phyloP scores from a whole-genome alignment of 2,797 vertebrate genomes.

The Phrynocephalus forsythii region DNA sequence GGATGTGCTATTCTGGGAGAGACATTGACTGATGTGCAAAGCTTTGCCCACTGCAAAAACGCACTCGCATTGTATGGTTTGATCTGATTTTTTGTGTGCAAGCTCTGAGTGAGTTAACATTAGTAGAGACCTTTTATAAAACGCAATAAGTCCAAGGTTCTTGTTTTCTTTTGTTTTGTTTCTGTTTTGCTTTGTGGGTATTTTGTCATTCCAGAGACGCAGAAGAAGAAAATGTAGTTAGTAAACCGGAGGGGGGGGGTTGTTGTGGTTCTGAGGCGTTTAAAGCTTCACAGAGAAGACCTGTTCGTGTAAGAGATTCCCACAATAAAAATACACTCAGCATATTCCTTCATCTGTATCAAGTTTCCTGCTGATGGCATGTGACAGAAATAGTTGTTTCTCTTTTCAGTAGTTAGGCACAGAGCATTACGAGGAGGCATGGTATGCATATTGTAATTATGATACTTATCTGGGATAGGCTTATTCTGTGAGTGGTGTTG shows the following conservation, averaged over 20 bases:
- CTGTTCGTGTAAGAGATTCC: conserved; percentile 8
- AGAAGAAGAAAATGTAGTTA: conserved; percentile 25
- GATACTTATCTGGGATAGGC: conserved; percentile 54
- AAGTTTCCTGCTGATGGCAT: conserved; percentile 24
- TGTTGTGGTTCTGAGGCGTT: conserved; percentile 27
- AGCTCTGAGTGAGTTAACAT: conserved; percentile 43
- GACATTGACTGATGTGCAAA: conserved; percentile 54
- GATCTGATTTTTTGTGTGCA: neutral
- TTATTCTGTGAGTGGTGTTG: conserved; percentile 55
- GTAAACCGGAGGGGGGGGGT: conserved; percentile 38
- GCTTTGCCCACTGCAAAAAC: conserved; percentile 49
- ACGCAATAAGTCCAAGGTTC: conserved; percentile 20
- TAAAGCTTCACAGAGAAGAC: conserved; percentile 12
- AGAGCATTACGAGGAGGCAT: conserved; percentile 45
- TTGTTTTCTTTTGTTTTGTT: no score
- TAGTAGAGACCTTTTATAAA: conserved; percentile 33
- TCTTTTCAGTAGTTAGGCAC: conserved; percentile 42
- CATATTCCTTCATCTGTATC: neutral
- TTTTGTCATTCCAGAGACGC: conserved; percentile 27
- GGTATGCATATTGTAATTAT: conserved; percentile 52
- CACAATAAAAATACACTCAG: conserved; percentile 2
- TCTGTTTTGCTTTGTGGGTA: conserved; percentile 35
- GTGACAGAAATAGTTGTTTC: conserved; percentile 45
- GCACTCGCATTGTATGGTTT: conserved; percentile 35
- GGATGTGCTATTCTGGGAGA: conserved; percentile 59